These are phyloP conservation scores for Tokudaia muenninki DNA, from an alignment of 2,797 vertebrate species.

Conservation along the genomic window DNA sequence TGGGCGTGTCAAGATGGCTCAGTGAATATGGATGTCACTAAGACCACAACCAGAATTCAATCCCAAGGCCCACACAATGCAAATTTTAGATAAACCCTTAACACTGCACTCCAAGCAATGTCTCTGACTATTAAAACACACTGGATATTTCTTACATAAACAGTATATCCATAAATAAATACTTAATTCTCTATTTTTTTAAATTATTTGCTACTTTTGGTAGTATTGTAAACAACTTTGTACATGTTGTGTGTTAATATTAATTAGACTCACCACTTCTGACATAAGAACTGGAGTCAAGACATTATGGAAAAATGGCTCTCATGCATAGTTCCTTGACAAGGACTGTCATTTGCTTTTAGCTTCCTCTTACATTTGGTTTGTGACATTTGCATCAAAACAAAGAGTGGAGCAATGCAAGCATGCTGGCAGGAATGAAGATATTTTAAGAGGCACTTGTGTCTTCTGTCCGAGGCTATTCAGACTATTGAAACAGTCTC, in stretches of 20 bases:
- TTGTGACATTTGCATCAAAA: not conserved
- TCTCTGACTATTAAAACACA: not conserved
- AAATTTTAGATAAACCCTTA: not conserved
- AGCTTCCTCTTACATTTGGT: not conserved
- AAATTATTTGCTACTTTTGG: not conserved
- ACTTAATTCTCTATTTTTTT: not conserved
- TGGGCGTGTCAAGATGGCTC: not conserved
- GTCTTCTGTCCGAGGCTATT: too few relatives aligned
- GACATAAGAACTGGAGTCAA: not conserved
- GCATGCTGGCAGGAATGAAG: not conserved
- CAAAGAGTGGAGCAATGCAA: not conserved
- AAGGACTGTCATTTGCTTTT: not conserved
- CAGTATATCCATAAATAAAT: not conserved
- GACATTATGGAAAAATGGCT: not conserved
- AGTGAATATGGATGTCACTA: not conserved
- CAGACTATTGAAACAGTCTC: not conserved
- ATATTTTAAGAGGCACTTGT: not conserved
- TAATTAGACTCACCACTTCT: not conserved
- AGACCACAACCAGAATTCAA: not conserved
- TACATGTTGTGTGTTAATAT: not conserved
- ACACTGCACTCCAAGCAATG: not conserved
- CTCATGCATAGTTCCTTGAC: not conserved
- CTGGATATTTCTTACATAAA: not conserved
- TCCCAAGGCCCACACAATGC: not conserved
- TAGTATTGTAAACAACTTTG: not conserved